These are phyloP conservation scores for Sciurus vulgaris DNA, from an alignment of 2,797 vertebrate genomes.

Conservation along the genomic window DNA sequence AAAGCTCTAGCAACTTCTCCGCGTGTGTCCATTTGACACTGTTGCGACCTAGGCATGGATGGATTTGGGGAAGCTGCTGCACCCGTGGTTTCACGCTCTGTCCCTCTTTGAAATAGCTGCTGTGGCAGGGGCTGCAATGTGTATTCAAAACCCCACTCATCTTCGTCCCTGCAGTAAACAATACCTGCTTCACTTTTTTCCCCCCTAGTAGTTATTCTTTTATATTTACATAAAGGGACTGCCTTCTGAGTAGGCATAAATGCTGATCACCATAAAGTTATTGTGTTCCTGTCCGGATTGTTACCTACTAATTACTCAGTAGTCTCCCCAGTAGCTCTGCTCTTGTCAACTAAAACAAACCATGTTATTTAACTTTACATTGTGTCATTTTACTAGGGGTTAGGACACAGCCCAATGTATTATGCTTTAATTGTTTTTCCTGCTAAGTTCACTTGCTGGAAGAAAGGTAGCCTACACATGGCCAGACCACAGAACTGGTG, in stretches of 20 bases:
- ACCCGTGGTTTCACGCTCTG: conserved; percentile 59
- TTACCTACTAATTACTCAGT: conserved; percentile 58
- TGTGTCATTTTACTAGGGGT: neutral
- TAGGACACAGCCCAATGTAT: neutral
- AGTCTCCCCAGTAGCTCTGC: neutral
- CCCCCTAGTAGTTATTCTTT: conserved; percentile 79
- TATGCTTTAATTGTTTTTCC: neutral
- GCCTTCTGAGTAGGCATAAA: conserved; percentile 35
- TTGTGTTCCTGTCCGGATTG: conserved; percentile 27
- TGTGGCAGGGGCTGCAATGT: conserved; percentile 6
- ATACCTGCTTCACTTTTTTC: conserved; percentile 53
- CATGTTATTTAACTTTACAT: neutral
- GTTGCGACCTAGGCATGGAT: conserved; percentile 65
- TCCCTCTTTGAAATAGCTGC: conserved; percentile 80
- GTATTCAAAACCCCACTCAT: conserved; percentile 42
- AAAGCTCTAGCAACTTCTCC: conserved; percentile 67
- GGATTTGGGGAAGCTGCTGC: conserved; percentile 56
- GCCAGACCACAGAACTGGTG: neutral
- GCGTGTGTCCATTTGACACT: conserved; percentile 62
- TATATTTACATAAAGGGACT: conserved; percentile 50
- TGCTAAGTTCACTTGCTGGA: neutral
- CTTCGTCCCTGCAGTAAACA: conserved; percentile 53
- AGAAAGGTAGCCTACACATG: neutral
- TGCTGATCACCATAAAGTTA: neutral
- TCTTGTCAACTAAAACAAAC: conserved; percentile 12